Evolutionary conservation across 1,140 invertebrate genomes (phyloP), one percentile per base, ranked within the genome.

Genomic region (Dendrolimus punctatus): DNA sequence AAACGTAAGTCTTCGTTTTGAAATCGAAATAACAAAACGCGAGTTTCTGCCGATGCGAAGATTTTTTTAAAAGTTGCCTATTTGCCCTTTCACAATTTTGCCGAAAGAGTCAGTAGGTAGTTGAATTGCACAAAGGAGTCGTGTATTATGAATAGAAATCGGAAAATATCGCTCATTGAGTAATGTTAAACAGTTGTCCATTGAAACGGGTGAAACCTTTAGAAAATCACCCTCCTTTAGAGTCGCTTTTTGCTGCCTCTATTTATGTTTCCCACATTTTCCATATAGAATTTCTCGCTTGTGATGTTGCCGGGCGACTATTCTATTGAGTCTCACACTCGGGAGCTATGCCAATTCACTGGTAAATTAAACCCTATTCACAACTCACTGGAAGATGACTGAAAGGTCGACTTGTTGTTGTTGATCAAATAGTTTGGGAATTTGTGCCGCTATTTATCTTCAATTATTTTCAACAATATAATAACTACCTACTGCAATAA

Each of bases 211-310:
- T 73, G 74, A 79, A 77, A 69, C 71, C 80, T 83, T 83, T 83
- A 79, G 64, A 83, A 83, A 81, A 81, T 78, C 78, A 80, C 78
- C 75, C 76, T 75, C 73, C 65, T 80, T 81, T 76, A 66, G 73
- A 75, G 72, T 76, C 65, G 68, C 71, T 76, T 78, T 76, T 72
- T 67, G 71, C 75, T 65, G 68, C 65, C 68, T 73, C 70, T 71
- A 78, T 80, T 82, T 80, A 80, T 75, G 65, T 73, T 79, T 75
- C 71, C 70, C 71, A 80, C 76, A 76, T 80, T 83, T 82, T 78
- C 80, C 77, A 80, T 83, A 80, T 75, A 83, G 65, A 80, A 83
- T 78, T 75, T 73, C 53, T 66, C 57, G 62, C 62, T 67, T 68
- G 64, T 64, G 60, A 65, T 62, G 63, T 73, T 23, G 23, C 23